Percentiles rank a stretch among this genome's conserved stretches.
Evolutionary conservation across 1,140 invertebrate genomes (phyloP).

Genomic region (Zaprionus kolodkinae): DNA sequence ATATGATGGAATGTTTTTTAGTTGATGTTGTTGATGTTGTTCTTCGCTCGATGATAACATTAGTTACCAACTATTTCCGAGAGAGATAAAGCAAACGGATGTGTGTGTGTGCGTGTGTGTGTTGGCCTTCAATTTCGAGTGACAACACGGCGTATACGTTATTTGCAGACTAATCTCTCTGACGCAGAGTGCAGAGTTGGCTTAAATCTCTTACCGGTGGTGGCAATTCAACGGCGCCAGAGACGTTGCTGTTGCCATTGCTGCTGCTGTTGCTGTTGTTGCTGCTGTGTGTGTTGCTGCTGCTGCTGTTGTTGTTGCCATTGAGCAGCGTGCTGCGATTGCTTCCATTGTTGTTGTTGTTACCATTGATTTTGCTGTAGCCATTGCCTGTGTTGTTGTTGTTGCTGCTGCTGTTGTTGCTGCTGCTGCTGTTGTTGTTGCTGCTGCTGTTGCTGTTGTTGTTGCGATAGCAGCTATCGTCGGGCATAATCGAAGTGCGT

Average conservation of each 20-base stretch:
- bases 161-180: not conserved
- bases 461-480: constrained; percentile 76
- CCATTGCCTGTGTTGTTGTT: constrained; percentile 33
- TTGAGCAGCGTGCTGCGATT: constrained; percentile 57
- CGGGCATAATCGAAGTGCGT: constrained; percentile 77
- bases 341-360: constrained; percentile 48
- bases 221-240: constrained; percentile 74
- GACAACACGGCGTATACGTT: not conserved
- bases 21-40: not conserved
- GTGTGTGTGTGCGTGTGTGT: not conserved
- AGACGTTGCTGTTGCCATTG: constrained; percentile 23
- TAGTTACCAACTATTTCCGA: not conserved
- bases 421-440: constrained; percentile 29
- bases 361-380: constrained; percentile 13
- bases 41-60: not conserved
- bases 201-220: constrained; percentile 85
- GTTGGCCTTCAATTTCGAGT: not conserved
- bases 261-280: not conserved
- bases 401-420: too few species aligned
- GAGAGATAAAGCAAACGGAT: not conserved
- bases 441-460: constrained; percentile 54
- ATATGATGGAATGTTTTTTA: not conserved
- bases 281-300: constrained; percentile 7
- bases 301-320: constrained; percentile 34
- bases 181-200: not conserved